Evolutionary conservation across 2,888 invertebrate genomes (phyloP).

Genomic region (Myopa tessellatipennis): DNA sequence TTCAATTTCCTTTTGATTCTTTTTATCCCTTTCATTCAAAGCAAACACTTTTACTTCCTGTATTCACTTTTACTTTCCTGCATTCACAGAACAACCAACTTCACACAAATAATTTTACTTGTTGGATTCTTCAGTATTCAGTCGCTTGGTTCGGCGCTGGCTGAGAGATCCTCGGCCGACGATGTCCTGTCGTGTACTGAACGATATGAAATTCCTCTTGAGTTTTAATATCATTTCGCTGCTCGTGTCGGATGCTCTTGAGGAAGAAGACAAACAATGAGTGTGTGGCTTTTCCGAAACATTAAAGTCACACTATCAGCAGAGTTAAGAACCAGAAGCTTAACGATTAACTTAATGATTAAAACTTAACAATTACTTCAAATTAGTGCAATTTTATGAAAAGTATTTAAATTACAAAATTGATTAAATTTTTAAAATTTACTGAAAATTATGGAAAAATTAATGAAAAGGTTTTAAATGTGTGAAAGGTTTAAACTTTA

Average conservation of each 20-base stretch:
- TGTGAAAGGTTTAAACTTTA: too few species aligned
- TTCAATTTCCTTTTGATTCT: slow-evolving; percentile 6
- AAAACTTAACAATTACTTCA: too few species aligned
- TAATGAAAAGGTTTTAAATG: too few species aligned
- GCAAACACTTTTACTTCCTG: not conserved
- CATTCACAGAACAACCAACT: too few species aligned
- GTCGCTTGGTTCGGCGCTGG: not conserved
- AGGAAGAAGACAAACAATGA: not conserved
- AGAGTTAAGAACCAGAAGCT: too few species aligned
- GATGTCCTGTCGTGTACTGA: slow-evolving; percentile 49
- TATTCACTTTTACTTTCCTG: not conserved
- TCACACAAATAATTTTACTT: not conserved
- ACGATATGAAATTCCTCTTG: slow-evolving; percentile 42
- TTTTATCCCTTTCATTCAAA: not conserved
- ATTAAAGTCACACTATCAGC: too few species aligned
- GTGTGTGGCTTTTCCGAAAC: too few species aligned
- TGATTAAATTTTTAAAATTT: too few species aligned
- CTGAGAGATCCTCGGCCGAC: not conserved
- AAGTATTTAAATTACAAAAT: too few species aligned
- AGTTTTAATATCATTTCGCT: slow-evolving; percentile 43
- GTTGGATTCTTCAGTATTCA: not conserved
- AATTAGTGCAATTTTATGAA: too few species aligned
- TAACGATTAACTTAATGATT: too few species aligned
- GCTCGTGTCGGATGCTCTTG: not conserved
- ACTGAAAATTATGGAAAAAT: too few species aligned